Base-by-base conservation (phyloP, 1,140 invertebrate species). In the Drosophila mayri region DNA sequence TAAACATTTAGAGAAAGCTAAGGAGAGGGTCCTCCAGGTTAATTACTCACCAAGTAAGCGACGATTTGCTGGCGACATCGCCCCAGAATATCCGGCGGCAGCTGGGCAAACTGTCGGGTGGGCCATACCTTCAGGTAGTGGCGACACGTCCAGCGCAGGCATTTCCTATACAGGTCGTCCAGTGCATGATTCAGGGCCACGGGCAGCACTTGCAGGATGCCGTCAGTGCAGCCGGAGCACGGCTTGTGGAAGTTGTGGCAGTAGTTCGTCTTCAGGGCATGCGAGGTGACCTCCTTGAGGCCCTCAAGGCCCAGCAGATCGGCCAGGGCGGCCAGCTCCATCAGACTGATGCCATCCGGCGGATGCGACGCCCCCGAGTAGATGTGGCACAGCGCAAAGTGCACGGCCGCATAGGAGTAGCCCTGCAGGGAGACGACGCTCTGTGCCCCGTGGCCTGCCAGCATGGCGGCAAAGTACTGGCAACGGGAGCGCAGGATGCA, bases 301-400 rank as follows among this genome's bases (percentile, higher is more conserved):
- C 97, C 97, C 93, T 98, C 97, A 6, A 99, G 92, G 14, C 97
- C 96, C 18, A 98, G 93, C 95, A 98, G 96, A 93, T 98, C 97
- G 5, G 97, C 96, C 50, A 98, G 92, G 0, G 97, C 96, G 0
- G 97, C 96, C 59, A 98, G 92, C 92, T 98, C 97, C 49, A 97
- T 95, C 32, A 99, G 95, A 90, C 96, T 96, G 64, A 98, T 96
- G 3, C 95, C 95, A 77, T 97, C 96, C 3, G 97, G 97, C 0
- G 97, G 97, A 76, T 96, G 96, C 46, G 96, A 96, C 18, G 97
- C 95, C 5, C 97, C 98, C 75, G 97, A 98, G 81, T 99, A 99
- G 52, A 99, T 97, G 92, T 98, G 97, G 79, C 97, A 97, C 50
- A 99, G 92, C 0, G 97, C 96, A 93, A 98, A 98, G 92, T 98